These are phyloP conservation scores for Leptopilina myrica DNA, from an alignment of 2,888 invertebrate species.

Conservation along the genomic window DNA sequence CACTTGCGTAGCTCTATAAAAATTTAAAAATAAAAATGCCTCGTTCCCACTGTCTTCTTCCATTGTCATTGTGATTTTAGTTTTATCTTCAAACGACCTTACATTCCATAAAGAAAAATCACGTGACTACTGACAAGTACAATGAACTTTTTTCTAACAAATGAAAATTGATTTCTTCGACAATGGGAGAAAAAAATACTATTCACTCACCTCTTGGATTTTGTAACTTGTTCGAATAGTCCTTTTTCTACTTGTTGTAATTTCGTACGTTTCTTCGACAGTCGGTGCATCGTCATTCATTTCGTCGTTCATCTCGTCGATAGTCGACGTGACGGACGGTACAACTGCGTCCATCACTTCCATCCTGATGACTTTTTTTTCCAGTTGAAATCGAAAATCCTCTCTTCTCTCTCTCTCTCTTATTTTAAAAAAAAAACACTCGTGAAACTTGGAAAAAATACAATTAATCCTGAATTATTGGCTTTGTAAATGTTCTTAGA, in stretches of 20 bases:
- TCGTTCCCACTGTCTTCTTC: constrained; percentile 40
- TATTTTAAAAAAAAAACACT: constrained; percentile 2
- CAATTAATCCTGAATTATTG: not conserved
- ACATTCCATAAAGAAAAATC: not conserved
- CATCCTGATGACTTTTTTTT: constrained; percentile 61
- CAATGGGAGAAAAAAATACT: not conserved
- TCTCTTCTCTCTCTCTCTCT: not conserved
- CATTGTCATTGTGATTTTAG: not conserved
- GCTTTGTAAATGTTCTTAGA: not conserved
- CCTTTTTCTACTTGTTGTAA: constrained; percentile 74
- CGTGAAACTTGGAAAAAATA: not conserved
- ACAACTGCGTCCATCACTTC: constrained; percentile 72
- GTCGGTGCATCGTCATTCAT: constrained; percentile 69
- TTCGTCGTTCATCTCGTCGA: constrained; percentile 56
- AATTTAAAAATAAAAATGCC: constrained; percentile 58
- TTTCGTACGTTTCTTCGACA: constrained; percentile 73
- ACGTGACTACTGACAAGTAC: constrained; percentile 12
- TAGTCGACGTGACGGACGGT: constrained; percentile 59
- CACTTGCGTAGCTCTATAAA: constrained; percentile 44
- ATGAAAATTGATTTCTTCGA: no score
- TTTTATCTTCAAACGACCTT: constrained; percentile 1
- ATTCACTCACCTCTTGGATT: constrained; percentile 72
- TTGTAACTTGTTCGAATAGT: constrained; percentile 73
- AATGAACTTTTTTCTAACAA: not conserved
- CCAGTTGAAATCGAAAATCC: constrained; percentile 7